phyloP scores from a whole-genome alignment of 2,888 invertebrate species.

The Carpatolechia fugitivella region DNA sequence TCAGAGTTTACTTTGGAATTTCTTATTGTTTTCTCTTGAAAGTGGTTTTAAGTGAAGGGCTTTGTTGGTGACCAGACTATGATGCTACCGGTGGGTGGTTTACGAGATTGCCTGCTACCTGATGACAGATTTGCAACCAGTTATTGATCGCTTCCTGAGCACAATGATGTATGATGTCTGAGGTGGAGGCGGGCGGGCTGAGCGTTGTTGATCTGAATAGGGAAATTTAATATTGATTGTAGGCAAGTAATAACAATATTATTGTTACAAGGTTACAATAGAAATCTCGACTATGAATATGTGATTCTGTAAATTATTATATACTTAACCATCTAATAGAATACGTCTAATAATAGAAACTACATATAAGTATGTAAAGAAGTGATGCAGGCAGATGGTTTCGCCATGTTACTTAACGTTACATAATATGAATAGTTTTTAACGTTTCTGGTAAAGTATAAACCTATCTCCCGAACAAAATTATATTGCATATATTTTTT shows the following conservation, averaged over 20 bases:
- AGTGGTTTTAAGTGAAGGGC: slow-evolving; percentile 42
- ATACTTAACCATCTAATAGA: too few species aligned
- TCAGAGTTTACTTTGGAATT: slow-evolving; percentile 37
- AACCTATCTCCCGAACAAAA: too few species aligned
- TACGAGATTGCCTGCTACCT: slow-evolving; percentile 34
- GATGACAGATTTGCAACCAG: slow-evolving; percentile 63
- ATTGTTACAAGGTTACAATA: not conserved
- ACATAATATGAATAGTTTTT: too few species aligned
- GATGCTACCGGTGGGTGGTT: slow-evolving; percentile 71
- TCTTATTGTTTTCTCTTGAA: slow-evolving; percentile 45
- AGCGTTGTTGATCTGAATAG: not conserved
- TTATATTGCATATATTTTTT: too few species aligned
- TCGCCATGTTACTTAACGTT: too few species aligned
- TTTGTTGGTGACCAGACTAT: slow-evolving; percentile 69
- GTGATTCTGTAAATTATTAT: not conserved
- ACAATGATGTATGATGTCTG: slow-evolving; percentile 34
- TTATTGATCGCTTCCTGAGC: slow-evolving; percentile 62
- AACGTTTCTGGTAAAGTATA: too few species aligned
- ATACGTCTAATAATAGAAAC: too few species aligned
- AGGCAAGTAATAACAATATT: slow-evolving; percentile 2
- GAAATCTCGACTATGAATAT: not conserved
- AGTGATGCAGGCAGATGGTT: too few species aligned
- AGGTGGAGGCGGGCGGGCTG: not conserved
- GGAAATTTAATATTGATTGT: not conserved
- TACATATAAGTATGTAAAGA: too few species aligned